A percentile compares a stretch with the other conserved stretches of the same genome.
These are phyloP conservation scores for Fulica atra DNA, from an alignment of 2,113 vertebrate genomes.

Conservation along the genomic window DNA sequence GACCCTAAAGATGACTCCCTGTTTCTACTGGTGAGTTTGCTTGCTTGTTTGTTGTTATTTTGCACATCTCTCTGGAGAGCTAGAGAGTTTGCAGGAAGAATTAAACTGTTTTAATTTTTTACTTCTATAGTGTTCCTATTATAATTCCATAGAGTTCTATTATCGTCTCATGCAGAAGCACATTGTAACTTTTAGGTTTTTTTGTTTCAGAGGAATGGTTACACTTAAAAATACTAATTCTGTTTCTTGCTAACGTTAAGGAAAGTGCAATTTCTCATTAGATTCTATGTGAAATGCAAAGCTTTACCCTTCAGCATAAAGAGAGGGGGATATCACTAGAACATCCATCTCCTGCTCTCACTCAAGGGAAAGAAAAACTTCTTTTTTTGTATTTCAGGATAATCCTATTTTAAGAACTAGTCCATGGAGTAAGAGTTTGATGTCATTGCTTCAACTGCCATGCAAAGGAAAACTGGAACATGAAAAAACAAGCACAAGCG, in stretches of 20 bases:
- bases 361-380: neutral
- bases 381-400: slow-evolving; percentile 15
- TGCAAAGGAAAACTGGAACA: slow-evolving; percentile 39
- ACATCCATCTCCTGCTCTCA: neutral
- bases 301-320: neutral
- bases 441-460: neutral
- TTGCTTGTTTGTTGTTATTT: neutral
- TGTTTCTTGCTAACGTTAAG: neutral
- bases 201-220: neutral
- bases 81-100: neutral
- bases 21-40: neutral
- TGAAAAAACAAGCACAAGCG: slow-evolving; percentile 46
- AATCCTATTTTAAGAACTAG: slow-evolving; percentile 48
- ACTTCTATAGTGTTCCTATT: neutral
- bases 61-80: neutral
- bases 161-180: neutral
- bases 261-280: neutral
- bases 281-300: neutral
- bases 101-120: neutral
- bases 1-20: neutral
- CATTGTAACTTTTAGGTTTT: neutral
- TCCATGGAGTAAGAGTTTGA: slow-evolving; percentile 30
- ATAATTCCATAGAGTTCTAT: neutral
- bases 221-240: neutral
- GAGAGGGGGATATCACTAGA: neutral